phyloP scores from a whole-genome alignment of 2,797 vertebrate species.

The Poeciliopsis infans region DNA sequence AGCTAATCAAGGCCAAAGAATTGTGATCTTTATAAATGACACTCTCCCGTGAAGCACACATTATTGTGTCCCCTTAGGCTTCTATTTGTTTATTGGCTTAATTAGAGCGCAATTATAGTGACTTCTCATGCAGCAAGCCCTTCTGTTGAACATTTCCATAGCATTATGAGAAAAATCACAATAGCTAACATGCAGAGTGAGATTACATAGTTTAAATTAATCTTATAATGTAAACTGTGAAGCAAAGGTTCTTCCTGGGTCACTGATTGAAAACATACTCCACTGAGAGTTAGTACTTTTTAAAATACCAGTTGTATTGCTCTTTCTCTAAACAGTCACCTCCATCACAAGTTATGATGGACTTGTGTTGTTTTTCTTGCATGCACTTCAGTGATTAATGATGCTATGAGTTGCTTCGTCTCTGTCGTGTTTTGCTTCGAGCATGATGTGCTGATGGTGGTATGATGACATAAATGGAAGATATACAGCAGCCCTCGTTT shows the following conservation, averaged over 20 bases:
- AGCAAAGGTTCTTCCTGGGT: slow-evolving; percentile 35
- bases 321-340: slow-evolving; percentile 13
- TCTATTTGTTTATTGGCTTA: slow-evolving; percentile 75
- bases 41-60: slow-evolving; percentile 43
- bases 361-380: slow-evolving; percentile 29
- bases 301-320: slow-evolving; percentile 7
- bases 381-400: slow-evolving; percentile 50
- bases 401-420: slow-evolving; percentile 29
- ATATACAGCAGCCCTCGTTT: slow-evolving; percentile 35
- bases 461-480: slow-evolving; percentile 32
- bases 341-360: slow-evolving; percentile 10
- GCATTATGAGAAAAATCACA: slow-evolving; percentile 42
- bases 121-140: slow-evolving; percentile 47
- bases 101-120: slow-evolving; percentile 68
- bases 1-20: slow-evolving; percentile 66
- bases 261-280: slow-evolving; percentile 35
- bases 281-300: slow-evolving; percentile 1
- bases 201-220: slow-evolving; percentile 43
- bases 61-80: slow-evolving; percentile 57
- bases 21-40: slow-evolving; percentile 67
- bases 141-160: slow-evolving; percentile 38
- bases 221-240: slow-evolving; percentile 45
- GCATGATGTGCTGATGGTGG: slow-evolving; percentile 43
- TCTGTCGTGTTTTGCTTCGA: slow-evolving; percentile 32
- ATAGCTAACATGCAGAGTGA: slow-evolving; percentile 23